Percentiles rank a stretch among this genome's conserved stretches.
These are phyloP conservation scores for Palythoa grandis DNA, from an alignment of 92 coral and sea anemone species.

Conservation along the genomic window DNA sequence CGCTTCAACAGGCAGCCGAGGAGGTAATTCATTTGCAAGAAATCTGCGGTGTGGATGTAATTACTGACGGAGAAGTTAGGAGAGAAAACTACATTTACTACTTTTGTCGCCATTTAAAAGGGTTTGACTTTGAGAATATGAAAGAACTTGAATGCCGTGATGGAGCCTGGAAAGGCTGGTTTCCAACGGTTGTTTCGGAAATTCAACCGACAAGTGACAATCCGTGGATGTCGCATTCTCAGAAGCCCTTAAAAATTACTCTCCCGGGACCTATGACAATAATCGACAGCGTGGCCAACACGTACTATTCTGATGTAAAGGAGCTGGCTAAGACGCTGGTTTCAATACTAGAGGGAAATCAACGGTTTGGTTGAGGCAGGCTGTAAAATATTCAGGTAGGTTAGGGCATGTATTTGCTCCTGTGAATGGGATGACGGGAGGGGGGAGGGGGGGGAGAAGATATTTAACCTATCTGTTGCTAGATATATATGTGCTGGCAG, in stretches of 20 bases:
- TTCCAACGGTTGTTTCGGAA: constrained; percentile 72
- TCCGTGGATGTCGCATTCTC: constrained; percentile 64
- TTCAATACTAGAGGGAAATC: constrained; percentile 66
- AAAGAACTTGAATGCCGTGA: constrained; percentile 54
- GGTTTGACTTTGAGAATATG: constrained; percentile 76
- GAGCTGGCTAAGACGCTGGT: constrained; percentile 57
- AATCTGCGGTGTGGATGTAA: constrained; percentile 74
- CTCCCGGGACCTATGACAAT: constrained; percentile 93
- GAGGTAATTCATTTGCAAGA: constrained; percentile 63
- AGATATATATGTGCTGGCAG: no score
- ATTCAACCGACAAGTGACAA: constrained; percentile 52
- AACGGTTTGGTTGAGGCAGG: constrained; percentile 74
- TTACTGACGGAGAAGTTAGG: constrained; percentile 89
- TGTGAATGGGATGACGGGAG: background rate
- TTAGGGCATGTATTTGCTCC: background rate
- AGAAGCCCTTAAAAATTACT: constrained; percentile 76
- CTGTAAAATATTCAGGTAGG: constrained; percentile 87
- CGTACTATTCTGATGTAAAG: constrained; percentile 59
- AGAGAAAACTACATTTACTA: constrained; percentile 80
- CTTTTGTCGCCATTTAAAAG: constrained; percentile 80
- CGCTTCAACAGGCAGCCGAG: constrained; percentile 60
- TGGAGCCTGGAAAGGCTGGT: constrained; percentile 61
- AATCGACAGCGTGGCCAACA: constrained; percentile 65
- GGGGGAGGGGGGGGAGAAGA: no score
- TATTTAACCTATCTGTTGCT: no score